These are phyloP conservation scores for Drosophila testacea DNA, from an alignment of 2,888 invertebrate genomes.

Conservation along the genomic window DNA sequence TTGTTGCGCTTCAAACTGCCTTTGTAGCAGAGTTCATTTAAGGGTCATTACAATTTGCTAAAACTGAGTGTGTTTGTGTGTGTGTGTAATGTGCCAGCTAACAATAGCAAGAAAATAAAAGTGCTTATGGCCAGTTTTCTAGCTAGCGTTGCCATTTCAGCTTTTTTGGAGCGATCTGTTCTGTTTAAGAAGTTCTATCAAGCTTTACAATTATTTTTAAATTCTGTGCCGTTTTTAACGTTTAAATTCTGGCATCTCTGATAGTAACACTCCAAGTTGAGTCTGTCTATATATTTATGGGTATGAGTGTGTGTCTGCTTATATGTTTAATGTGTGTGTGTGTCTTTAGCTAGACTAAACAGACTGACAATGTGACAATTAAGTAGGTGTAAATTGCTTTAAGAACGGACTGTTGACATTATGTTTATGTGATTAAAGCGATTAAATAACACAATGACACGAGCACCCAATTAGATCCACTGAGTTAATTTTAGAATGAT, in stretches of 20 bases:
- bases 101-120: constrained; percentile 11
- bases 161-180: no score
- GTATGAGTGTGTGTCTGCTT: constrained; percentile 5
- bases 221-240: no score
- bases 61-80: constrained; percentile 8
- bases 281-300: background rate
- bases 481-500: background rate
- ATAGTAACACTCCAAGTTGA: background rate
- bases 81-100: constrained; percentile 17
- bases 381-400: constrained; percentile 17
- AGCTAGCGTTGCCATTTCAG: background rate
- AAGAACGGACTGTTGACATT: constrained; percentile 1
- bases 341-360: background rate
- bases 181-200: no score
- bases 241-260: no score
- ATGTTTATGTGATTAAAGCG: constrained; percentile 5
- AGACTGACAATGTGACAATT: constrained; percentile 18
- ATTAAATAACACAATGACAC: background rate
- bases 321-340: constrained; percentile 3
- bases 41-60: constrained; percentile 57
- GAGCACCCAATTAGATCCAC: background rate
- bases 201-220: no score
- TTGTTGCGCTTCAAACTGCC: constrained; percentile 20
- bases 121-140: constrained; percentile 1
- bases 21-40: constrained; percentile 57